Base-by-base conservation (phyloP, 1,140 invertebrate species). In the Sycobia sp. region DNA sequence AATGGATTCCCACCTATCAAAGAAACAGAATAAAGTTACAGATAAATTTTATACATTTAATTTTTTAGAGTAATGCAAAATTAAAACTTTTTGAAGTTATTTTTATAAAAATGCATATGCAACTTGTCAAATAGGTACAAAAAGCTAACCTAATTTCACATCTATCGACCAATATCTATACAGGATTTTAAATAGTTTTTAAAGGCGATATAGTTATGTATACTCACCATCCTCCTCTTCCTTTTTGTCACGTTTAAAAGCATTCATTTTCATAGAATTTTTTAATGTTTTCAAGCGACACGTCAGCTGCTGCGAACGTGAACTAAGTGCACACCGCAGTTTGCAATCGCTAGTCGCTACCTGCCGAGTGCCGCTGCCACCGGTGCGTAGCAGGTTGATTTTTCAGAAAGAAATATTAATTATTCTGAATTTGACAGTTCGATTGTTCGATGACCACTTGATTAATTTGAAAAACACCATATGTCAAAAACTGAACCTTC, bases 211-310 rank as follows among this genome's bases (percentile, higher is more conserved):
- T 53, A 47, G 62, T 57, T 22, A 51, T 47, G 34, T 43, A 27
- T 2, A 69, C 67, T 76, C 82, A 88, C 86, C 87, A 72, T 91
- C 91, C 81, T 94, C 93, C 68, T 92, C 92, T 73, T 96, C 92
- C 69, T 95, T 95, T 76, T 95, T 95, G 70, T 95, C 93, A 63
- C 91, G 84, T 78, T 90, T 91, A 75, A 87, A 87, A 34, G 84
- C 82, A 70, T 85, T 85, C 86, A 87, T 87, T 72, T 72, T 79
- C 32, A 14, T 20, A 1, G 50, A 59, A 62, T 34, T 46, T 49
- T 43, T 49, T 16, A 38, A 29, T 49, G 50, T 68, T 53, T 50
- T 25, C 0, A 60, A 14, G n/a, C 46, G 74, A 76, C 76, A 77
- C 76, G 76, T 77, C 76, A 77, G 69, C 73, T 72, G n/a, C n/a